These are phyloP conservation scores for Pygmarrhopalites habei DNA, from an alignment of 1,140 invertebrate genomes.

Conservation along the genomic window DNA sequence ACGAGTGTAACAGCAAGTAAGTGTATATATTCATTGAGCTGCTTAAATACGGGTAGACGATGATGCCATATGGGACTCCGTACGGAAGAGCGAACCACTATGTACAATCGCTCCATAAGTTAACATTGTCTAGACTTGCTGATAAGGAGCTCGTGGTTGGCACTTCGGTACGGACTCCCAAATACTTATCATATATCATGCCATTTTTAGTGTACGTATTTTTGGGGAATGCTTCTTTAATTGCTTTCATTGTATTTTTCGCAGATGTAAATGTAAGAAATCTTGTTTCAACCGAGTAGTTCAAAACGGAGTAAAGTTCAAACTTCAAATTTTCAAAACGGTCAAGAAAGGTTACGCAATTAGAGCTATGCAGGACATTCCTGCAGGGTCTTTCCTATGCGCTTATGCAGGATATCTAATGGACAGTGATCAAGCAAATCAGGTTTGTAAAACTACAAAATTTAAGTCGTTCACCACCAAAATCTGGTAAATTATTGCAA, in stretches of 20 bases:
- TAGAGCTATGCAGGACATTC: conserved; percentile 14
- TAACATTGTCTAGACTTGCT: too few species aligned
- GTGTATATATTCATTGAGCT: too few species aligned
- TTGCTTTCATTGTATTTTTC: background rate
- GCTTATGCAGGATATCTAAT: conserved; percentile 2
- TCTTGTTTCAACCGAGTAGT: conserved; percentile 10
- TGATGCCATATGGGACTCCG: too few species aligned
- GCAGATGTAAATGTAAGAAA: background rate
- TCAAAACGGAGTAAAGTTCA: background rate
- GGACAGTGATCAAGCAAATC: background rate
- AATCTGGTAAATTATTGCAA: background rate
- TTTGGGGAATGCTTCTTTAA: background rate
- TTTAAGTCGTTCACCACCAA: background rate
- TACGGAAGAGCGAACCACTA: too few species aligned
- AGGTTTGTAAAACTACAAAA: background rate
- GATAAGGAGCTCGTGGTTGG: too few species aligned
- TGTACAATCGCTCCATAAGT: too few species aligned
- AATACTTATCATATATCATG: background rate
- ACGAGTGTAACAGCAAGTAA: background rate
- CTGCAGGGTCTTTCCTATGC: conserved; percentile 9
- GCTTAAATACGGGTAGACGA: too few species aligned
- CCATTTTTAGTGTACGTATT: too few species aligned
- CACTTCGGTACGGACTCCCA: too few species aligned
- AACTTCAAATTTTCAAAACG: conserved; percentile 1
- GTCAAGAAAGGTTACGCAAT: background rate